A percentile compares a stretch with the other conserved stretches of the same genome.
These are phyloP conservation scores for Solenodon paradoxus DNA, from an alignment of 2,113 vertebrate species.

Conservation along the genomic window DNA sequence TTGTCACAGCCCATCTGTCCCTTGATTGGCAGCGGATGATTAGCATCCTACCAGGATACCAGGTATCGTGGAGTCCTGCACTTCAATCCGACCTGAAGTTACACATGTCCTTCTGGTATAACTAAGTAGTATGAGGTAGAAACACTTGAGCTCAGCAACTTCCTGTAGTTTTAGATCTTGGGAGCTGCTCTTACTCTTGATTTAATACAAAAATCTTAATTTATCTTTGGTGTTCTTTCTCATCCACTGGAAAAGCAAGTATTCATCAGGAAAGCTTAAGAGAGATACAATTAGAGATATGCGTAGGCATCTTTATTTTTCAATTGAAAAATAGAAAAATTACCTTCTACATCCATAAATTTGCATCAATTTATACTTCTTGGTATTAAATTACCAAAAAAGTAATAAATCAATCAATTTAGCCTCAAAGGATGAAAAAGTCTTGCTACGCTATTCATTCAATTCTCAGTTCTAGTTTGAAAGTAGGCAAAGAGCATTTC, in stretches of 20 bases:
- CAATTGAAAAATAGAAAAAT: neutral
- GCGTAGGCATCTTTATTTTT: neutral
- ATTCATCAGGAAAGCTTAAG: neutral
- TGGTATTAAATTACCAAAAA: slow-evolving; percentile 5
- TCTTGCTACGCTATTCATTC: neutral
- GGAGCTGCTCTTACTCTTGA: neutral
- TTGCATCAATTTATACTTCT: neutral
- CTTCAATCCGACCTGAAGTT: neutral
- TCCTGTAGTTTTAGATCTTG: neutral
- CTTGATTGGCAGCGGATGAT: neutral
- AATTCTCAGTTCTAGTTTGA: neutral
- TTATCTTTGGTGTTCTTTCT: neutral
- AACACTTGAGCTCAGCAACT: neutral
- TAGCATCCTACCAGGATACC: neutral
- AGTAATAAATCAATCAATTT: neutral
- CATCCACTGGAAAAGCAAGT: neutral
- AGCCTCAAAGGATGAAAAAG: neutral
- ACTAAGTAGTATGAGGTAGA: neutral
- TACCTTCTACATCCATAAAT: neutral
- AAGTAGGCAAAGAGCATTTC: slow-evolving; percentile 31
- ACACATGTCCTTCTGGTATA: neutral
- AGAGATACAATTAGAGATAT: neutral
- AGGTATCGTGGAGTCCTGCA: neutral
- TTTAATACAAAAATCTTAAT: neutral
- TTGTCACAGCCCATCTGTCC: neutral